phyloP scores from a whole-genome alignment of 2,113 vertebrate species.

The Anas platyrhynchos region DNA sequence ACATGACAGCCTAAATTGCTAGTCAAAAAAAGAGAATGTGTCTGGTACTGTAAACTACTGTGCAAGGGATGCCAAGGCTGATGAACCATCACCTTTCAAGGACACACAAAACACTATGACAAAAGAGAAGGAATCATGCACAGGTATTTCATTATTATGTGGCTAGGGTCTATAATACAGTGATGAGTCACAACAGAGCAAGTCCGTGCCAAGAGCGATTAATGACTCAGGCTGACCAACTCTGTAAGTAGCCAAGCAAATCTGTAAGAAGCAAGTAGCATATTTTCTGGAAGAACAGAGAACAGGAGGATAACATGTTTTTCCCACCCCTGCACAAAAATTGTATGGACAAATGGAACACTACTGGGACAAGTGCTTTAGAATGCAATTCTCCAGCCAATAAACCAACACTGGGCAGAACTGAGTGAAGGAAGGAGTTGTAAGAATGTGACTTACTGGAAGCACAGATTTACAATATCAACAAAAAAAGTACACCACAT shows the following conservation, averaged over 20 bases:
- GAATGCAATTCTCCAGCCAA: slow-evolving; percentile 63
- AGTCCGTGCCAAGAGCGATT: slow-evolving; percentile 26
- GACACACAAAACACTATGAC: slow-evolving; percentile 73
- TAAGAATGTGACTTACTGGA: slow-evolving; percentile 67
- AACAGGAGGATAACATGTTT: background rate
- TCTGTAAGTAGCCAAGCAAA: slow-evolving; percentile 30
- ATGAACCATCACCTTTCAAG: slow-evolving; percentile 70
- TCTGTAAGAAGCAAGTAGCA: slow-evolving; percentile 35
- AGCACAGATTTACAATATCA: slow-evolving; percentile 63
- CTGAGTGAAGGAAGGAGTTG: slow-evolving; percentile 61
- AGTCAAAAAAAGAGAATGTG: slow-evolving; percentile 35
- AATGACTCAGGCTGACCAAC: slow-evolving; percentile 40
- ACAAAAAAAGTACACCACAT: slow-evolving; percentile 56
- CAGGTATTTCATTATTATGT: slow-evolving; percentile 67
- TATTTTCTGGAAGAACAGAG: background rate
- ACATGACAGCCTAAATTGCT: slow-evolving; percentile 37
- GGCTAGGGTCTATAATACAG: slow-evolving; percentile 74
- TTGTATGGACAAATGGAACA: slow-evolving; percentile 25
- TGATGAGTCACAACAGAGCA: slow-evolving; percentile 45
- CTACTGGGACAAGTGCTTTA: slow-evolving; percentile 61
- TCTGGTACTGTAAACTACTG: slow-evolving; percentile 53
- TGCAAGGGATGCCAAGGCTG: slow-evolving; percentile 65
- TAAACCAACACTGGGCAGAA: slow-evolving; percentile 24
- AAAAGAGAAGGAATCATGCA: slow-evolving; percentile 78
- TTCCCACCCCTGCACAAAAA: slow-evolving; percentile 45